Evolutionary conservation across 1,140 invertebrate species (phyloP), one percentile per base, ranked within the genome.

Genomic region (Aphaenogaster floridana): DNA sequence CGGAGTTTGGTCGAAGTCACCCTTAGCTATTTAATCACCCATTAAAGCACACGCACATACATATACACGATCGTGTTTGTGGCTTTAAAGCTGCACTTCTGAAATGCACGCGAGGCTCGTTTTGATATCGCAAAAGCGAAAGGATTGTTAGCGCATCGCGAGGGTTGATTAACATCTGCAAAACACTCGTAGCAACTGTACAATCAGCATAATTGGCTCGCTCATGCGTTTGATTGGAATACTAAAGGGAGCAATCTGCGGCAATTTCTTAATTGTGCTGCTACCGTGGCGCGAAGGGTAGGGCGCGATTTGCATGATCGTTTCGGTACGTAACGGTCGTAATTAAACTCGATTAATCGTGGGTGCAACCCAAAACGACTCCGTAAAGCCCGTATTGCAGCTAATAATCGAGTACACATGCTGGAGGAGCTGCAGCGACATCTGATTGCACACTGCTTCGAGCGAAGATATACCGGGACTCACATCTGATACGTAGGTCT

Each of bases 401-500:
- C n/a, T 17, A 36, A 21, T 68, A 68, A 42, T 68, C 21, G 15
- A 80, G 64, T 5, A 9, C 34, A 78, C 15, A 3, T 5, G 59
- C 17, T 28, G 28, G 69, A 15, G 34, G 0, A 54, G 15, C 34
- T n/a, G 50, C 7, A 61, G 21, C 57, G 21, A 61, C 3, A 45
- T 3, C 42, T 0, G 42, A 45, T 45, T 45, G 8, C 42, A 45
- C 42, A 45, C 28, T 28, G 28, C 28, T 45, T 45, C 8, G 1
- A 52, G 15, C 50, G 21, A 34, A 0, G 28, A 61, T 61, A 61
- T 8, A 42, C 17, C 7, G 63, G 4, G 57, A 96, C 96, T 96
- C 93, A 97, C 97, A 97, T 80, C 96, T 94, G 42, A 97, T 96
- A 88, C 95, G 96, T 0, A 97, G 92, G 64, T 96, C 94, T 77